Evolutionary conservation across 1,140 invertebrate species (phyloP).

Genomic region (Antheraea pernyi): DNA sequence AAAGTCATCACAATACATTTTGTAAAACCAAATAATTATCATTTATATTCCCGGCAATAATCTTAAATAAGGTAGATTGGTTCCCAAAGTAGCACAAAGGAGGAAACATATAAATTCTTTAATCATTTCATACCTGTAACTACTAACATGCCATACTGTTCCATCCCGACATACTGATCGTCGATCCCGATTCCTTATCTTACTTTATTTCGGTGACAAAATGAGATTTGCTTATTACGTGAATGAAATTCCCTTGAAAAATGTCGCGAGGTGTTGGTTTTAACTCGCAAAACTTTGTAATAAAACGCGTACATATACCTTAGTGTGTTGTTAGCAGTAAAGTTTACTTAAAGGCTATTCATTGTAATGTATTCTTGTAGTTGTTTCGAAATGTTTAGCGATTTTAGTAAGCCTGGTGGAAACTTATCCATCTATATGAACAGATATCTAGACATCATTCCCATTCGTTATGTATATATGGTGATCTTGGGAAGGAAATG

Average conservation of each 20-base stretch:
- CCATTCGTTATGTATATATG: not conserved
- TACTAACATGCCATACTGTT: not conserved
- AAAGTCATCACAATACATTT: too few species aligned
- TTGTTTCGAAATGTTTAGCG: not conserved
- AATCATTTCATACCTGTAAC: too few species aligned
- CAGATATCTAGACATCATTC: not conserved
- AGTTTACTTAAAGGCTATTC: not conserved
- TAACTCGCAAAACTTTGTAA: slow-evolving; percentile 12
- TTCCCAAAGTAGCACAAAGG: too few species aligned
- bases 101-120: too few species aligned
- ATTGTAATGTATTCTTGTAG: not conserved
- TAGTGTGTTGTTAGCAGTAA: slow-evolving; percentile 17
- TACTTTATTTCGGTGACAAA: slow-evolving; percentile 28
- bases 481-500: too few species aligned
- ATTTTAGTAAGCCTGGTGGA: too few species aligned
- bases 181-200: slow-evolving; percentile 13
- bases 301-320: not conserved
- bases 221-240: slow-evolving; percentile 30
- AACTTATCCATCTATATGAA: not conserved
- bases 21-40: too few species aligned
- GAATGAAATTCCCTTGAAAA: slow-evolving; percentile 17
- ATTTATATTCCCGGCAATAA: too few species aligned
- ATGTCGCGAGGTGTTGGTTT: slow-evolving; percentile 11
- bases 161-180: not conserved
- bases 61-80: too few species aligned